Evolutionary conservation across 1,140 invertebrate genomes (phyloP).

Genomic region (Ganaspis sp.): DNA sequence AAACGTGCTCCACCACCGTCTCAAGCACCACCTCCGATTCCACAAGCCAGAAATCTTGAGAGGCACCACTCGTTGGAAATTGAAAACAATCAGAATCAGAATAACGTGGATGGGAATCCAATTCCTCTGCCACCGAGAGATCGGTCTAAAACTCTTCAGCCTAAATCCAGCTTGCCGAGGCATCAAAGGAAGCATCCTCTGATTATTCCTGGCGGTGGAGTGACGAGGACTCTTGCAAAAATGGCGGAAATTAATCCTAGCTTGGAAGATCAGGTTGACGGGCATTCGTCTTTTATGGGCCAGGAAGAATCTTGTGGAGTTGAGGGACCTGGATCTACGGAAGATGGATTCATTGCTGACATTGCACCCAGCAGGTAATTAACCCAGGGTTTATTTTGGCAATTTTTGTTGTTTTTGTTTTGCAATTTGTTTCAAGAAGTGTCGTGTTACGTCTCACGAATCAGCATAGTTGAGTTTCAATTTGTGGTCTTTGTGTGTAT

Average conservation of each 20-base stretch:
- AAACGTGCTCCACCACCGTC: slow-evolving; percentile 65
- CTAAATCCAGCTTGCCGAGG: slow-evolving; percentile 81
- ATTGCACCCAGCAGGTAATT: slow-evolving; percentile 62
- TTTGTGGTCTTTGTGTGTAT: background rate
- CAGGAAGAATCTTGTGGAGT: slow-evolving; percentile 14
- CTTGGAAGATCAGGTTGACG: slow-evolving; percentile 69
- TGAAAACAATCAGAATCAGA: slow-evolving; percentile 72
- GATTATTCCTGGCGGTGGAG: slow-evolving; percentile 84
- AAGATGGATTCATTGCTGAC: slow-evolving; percentile 44
- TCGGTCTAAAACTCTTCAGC: slow-evolving; percentile 81
- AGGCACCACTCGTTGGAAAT: slow-evolving; percentile 67
- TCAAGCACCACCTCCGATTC: slow-evolving; percentile 59
- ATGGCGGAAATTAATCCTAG: slow-evolving; percentile 73
- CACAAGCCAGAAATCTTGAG: slow-evolving; percentile 56
- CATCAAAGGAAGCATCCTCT: slow-evolving; percentile 92
- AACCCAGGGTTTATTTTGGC: background rate
- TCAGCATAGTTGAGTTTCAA: background rate
- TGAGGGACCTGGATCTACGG: slow-evolving; percentile 40
- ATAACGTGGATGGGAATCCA: slow-evolving; percentile 80
- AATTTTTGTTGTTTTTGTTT: background rate
- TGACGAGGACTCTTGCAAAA: slow-evolving; percentile 80
- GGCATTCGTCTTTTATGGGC: background rate
- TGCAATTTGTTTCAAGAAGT: background rate
- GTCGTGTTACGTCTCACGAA: background rate
- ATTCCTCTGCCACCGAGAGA: slow-evolving; percentile 91